Evolutionary conservation across 2,888 invertebrate species (phyloP), one percentile per base, ranked within the genome.

Genomic region (Hemaris fuciformis): DNA sequence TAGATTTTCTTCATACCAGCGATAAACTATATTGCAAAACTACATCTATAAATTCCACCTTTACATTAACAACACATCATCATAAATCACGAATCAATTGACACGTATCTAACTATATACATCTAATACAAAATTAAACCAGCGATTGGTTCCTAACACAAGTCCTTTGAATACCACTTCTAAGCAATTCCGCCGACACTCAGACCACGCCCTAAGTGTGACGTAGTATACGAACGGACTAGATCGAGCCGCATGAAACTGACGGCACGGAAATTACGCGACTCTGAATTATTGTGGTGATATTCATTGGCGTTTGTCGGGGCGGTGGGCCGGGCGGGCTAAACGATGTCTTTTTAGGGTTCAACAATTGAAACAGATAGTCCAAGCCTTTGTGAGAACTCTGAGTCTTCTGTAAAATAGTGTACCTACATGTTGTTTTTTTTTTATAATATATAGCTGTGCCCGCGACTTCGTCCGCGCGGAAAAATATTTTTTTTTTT

Each of bases 241-340:
- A 73, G 72, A 76, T 76, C 71, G 67, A 69, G 68, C 65, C 68
- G 62, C 68, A 73, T 75, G 77, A 66, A 77, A 73, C 73, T 77
- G 78, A 72, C 77, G 72, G 75, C 66, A 66, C 74, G 74, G 80
- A 79, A 79, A 79, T 79, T 74, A 76, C 80, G 64, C 66, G 68
- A 69, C 71, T 74, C 71, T 76, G 74, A 75, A 75, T 74, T 76
- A 77, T 76, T 65, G 69, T 61, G 64, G 67, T 72, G 69, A 72
- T 73, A 77, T 78, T 74, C 72, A 76, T 75, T 70, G 77, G 66
- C 69, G 67, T 71, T 77, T 71, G 75, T 73, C 68, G 59, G 66
- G 59, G 69, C 63, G 34, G 34, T 34, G 13, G 23, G n/a, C n/a
- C 25, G 25, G 15, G 8, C 15, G 48, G 53, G 31, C 8, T 53